Base-by-base conservation (phyloP, 2,888 invertebrate species). In the Athetis lepigone region DNA sequence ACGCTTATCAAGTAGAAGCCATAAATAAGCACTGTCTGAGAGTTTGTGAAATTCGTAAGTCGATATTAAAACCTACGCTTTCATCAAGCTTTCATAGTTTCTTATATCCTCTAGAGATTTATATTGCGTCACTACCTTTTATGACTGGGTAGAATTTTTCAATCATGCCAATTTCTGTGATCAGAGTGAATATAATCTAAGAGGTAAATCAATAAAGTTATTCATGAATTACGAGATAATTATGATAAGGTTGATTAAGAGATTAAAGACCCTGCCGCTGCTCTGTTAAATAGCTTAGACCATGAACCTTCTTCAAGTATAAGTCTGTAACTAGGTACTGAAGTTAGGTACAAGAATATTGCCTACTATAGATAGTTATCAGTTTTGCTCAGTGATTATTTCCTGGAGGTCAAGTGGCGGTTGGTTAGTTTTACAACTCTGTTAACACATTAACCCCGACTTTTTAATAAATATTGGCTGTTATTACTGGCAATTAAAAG, bases 181-280 rank as follows among this genome's bases (percentile, higher is more conserved):
- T 36, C 13, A 1, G 13, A 13, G 29, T 33, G 39, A n/a, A 39
- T 61, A n/a, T 42, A 25, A 42, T 33, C 47, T 27, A 18, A 45
- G n/a, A 29, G 27, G 37, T 59, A 11, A 29, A 29, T 11, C 29
- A 29, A 29, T 1, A 29, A 11, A 11, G 29, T 45, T 59, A 60
- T 19, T 59, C 36, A 59, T 37, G 21, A 46, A 37, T 60, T 60
- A 45, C 57, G 27, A 27, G 19, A 25, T 27, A 27, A 46, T 23
- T 8, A 33, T 51, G 56, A 59, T 57, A 57, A 45, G 19, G 9
- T 19, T 37, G 27, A 45, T 58, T 58, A 37, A 9, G 39, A 19
- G 60, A 46, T 57, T 25, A 60, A 45, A 37, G 27, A 36, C 43
- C 16, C 37, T 23, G 59, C 23, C 29, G 45, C 39, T 29, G 11